Evolutionary conservation across 2,797 vertebrate genomes (phyloP), one percentile per base, ranked within the genome.

Genomic region (Gambusia yucatana): DNA sequence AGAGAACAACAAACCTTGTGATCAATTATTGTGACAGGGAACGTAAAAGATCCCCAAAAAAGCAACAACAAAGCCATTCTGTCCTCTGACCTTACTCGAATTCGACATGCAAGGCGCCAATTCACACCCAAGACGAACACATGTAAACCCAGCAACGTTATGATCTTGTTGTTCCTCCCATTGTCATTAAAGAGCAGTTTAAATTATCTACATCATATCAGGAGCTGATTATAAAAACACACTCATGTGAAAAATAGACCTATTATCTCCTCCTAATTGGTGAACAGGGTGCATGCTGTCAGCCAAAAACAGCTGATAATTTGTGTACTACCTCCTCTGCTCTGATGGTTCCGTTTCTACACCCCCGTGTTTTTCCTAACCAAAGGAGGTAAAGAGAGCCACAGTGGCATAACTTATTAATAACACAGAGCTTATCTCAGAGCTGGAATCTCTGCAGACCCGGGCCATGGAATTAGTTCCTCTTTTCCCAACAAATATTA

Each of bases 181-280:
- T 82, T 88, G 92, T 89, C 91, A 91, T 93, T 93, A 94, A 91
- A 86, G 91, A 83, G 86, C 79, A 86, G 86, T 93, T 94, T 87
- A 91, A 93, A 94, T 96, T 94, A 95, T 96, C 95, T 89, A 87
- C 87, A 90, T 91, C 91, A 91, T 91, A 95, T 95, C 93, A 91
- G 91, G 89, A 92, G 84, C 85, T 89, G 95, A 95, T 96, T 95
- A 95, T 90, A 94, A 95, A 95, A 96, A 96, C 94, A 96, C 93
- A 95, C 90, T 95, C 92, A 93, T 94, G 94, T 95, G 94, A 93
- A 95, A 96, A 96, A 95, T 94, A 95, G 93, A 93, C 91, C 95
- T 88, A 96, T 96, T 96, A 96, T 95, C 94, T 89, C 82, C 36
- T 90, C 80, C 89, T 95, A 93, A 95, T 96, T 95, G 93, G 92